Base-by-base conservation (phyloP, 2,113 vertebrate genomes). In the Triplophysa rosa region DNA sequence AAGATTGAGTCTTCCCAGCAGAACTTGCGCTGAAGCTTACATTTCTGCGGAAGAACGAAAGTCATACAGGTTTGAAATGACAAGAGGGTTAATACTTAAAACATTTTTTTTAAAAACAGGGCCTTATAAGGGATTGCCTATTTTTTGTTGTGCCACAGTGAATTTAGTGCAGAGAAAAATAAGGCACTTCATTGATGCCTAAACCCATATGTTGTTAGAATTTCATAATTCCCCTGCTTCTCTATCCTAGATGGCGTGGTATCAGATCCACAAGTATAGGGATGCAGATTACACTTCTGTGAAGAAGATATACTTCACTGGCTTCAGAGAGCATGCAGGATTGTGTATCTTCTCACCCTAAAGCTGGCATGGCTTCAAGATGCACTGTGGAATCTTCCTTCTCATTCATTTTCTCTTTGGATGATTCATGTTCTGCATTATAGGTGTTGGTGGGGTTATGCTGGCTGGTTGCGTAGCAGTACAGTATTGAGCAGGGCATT, bases 401-500 rank as follows among this genome's bases (percentile, higher is more conserved):
- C 59, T 83, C 11, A 64, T 87, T 26, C 59, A 86, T 0, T 12
- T 72, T 37, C 77, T 85, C 62, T 86, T 87, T 12, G 83, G 74
- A 8, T 93, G 89, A 4, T 72, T 91, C 19, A 86, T 91, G 45
- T 23, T 85, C 14, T 84, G 88, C 0, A 0, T 87, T 2, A 37
- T 90, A 23, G 83, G 86, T 0, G 0, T 89, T n/a, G 82, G 81
- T 1, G 84, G 89, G 13, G 56, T 85, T 0, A 47, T 92, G 62
- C 84, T 90, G 0, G 49, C 78, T 5, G 84, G 81, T 2, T 80
- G 84, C 14, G 84, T 89, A 19, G n/a, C n/a, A n/a, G n/a, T n/a
- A n/a, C n/a, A n/a, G n/a, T n/a, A n/a, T n/a, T n/a, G 63, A 89
- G 85, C 54, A 80, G 10, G 90, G 90, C 29, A 87, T 92, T 3